A percentile compares a stretch with the other conserved stretches of the same genome.
phyloP scores from a whole-genome alignment of 2,113 vertebrate genomes.

The Leptobrachium leishanense region DNA sequence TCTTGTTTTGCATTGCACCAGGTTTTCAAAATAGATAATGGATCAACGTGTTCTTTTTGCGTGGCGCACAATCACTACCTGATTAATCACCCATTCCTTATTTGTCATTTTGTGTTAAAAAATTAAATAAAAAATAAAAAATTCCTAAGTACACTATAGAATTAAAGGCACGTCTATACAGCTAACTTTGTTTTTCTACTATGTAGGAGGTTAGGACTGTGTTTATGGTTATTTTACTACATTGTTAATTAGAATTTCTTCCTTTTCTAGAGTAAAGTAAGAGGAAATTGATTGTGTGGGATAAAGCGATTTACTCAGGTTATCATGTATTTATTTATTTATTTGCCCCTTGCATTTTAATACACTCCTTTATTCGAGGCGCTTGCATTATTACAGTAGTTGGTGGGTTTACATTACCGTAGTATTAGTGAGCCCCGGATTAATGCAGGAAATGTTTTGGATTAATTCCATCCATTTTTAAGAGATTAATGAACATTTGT shows the following conservation, averaged over 20 bases:
- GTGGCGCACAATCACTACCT: no score
- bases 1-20: no score
- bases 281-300: background rate
- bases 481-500: background rate
- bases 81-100: no score
- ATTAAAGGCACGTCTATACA: no score
- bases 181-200: no score
- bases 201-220: no score
- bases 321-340: background rate
- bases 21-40: no score
- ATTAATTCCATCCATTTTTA: background rate
- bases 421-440: background rate
- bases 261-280: background rate
- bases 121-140: no score
- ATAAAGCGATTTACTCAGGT: background rate
- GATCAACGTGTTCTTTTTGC: no score
- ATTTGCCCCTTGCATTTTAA: background rate
- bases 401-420: background rate
- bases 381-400: background rate
- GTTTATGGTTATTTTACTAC: background rate
- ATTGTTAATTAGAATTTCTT: background rate
- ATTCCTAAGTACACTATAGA: no score
- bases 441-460: conserved; percentile 1
- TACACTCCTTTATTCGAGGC: background rate
- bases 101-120: no score